Evolutionary conservation across 2,113 vertebrate species (phyloP), one percentile per base, ranked within the genome.

Genomic region (Percopsis transmontana): DNA sequence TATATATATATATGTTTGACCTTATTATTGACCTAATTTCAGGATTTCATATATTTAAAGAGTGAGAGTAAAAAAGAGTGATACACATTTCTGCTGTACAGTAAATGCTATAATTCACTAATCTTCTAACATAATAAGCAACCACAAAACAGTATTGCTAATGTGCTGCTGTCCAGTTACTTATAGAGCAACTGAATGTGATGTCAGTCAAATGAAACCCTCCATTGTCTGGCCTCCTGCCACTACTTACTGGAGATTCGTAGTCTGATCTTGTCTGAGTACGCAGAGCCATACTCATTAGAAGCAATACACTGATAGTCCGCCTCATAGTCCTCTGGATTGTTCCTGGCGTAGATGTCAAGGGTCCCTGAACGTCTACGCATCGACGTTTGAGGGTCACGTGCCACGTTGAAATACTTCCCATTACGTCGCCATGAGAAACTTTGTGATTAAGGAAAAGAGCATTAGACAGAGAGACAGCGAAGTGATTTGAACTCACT

Each of bases 261-360:
- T 5, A 99, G 93, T 73, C 90, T 87, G 86, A 99, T 99, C 85
- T 96, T 94, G 77, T 94, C 92, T 84, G 96, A 97, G 40, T 97
- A 90, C 0, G 96, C 96, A 0, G 95, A 95, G n/a, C 97, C 97
- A 0, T 88, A 95, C 11, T 94, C 91, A 3, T 99, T 99, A 19
- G 94, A 93, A 58, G 97, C 96, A 0, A 94, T 95, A 80, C 97
- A 99, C 86, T 99, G 97, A 83, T 97, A 99, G 44, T 97, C 94
- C 3, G 96, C 97, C 83, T 98, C 97, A 0, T 99, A 99, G 57
- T 96, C 94, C 2, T 97, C 94, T 0, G 97, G 95, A 50, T 95
- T 90, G 0, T 95, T 94, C 72, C 92, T 91, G 86, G 96, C 95
- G 50, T 94, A 95, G 1, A 99, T 95, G 76, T 95, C 94, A 73